phyloP scores from a whole-genome alignment of 2,888 invertebrate genomes.

The Linnaemya tessellans region DNA sequence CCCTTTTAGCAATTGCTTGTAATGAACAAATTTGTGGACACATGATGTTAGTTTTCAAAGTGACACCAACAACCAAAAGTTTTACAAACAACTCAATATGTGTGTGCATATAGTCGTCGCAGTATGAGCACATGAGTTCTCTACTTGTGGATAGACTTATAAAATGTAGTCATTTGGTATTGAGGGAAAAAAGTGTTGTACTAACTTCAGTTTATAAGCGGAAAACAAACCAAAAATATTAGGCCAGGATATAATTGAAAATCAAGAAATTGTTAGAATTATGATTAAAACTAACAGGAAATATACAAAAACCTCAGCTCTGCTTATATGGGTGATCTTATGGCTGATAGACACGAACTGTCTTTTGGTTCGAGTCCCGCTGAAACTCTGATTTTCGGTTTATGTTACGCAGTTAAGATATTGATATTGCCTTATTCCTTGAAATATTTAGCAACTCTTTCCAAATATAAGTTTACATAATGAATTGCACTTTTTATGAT shows the following conservation, averaged over 20 bases:
- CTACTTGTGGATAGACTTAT: neutral
- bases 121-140: neutral
- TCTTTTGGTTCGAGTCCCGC: too few species aligned
- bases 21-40: conserved; percentile 73
- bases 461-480: too few species aligned
- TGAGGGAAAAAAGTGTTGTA: conserved; percentile 23
- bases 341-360: too few species aligned
- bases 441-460: too few species aligned
- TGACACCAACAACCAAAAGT: conserved; percentile 71
- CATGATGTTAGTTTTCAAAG: conserved; percentile 70
- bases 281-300: neutral
- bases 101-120: neutral
- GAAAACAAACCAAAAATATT: too few species aligned
- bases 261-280: neutral
- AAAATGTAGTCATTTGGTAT: conserved; percentile 26
- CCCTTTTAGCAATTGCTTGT: conserved; percentile 50
- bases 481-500: too few species aligned
- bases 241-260: neutral
- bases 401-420: too few species aligned
- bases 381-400: too few species aligned
- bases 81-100: conserved; percentile 67
- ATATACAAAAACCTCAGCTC: too few species aligned
- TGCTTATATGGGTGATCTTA: too few species aligned
- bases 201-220: conserved; percentile 40
- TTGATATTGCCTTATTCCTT: too few species aligned